A percentile compares a stretch with the other conserved stretches of the same genome.
Evolutionary conservation across 1,140 invertebrate species (phyloP).

Genomic region (Geopemphigus sp.): DNA sequence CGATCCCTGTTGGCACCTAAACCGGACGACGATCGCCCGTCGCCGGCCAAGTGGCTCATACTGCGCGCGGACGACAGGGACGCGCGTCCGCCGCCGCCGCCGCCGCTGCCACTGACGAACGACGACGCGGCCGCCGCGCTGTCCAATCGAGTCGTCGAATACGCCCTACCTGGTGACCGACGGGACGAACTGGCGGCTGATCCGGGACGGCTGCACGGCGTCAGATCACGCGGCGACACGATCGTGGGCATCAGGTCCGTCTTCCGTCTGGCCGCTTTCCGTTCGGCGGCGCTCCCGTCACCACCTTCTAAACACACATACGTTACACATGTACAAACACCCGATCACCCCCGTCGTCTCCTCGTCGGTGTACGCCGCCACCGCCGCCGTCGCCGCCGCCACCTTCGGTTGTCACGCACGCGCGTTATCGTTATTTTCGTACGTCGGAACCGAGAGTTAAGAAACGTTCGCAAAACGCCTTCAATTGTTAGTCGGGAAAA

Average conservation of each 20-base stretch:
- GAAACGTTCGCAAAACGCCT: no score
- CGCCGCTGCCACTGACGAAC: slow-evolving; percentile 51
- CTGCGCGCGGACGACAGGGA: slow-evolving; percentile 52
- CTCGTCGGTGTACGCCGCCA: no score
- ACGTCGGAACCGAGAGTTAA: no score
- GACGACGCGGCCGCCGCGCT: slow-evolving; percentile 60
- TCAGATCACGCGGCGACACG: slow-evolving; percentile 68
- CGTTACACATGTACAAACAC: slow-evolving; percentile 48
- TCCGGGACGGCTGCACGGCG: slow-evolving; percentile 50
- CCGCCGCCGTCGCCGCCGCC: no score
- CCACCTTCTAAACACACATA: slow-evolving; percentile 46
- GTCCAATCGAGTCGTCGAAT: slow-evolving; percentile 88
- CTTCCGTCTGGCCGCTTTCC: slow-evolving; percentile 65
- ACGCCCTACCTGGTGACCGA: slow-evolving; percentile 67
- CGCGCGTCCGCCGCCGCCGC: slow-evolving; percentile 52
- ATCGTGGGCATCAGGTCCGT: slow-evolving; percentile 88
- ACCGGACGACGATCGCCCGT: slow-evolving; percentile 28
- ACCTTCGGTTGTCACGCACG: no score
- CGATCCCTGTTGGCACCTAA: slow-evolving; percentile 30
- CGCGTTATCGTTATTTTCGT: no score
- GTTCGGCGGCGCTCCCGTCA: slow-evolving; percentile 40
- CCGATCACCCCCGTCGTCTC: not conserved
- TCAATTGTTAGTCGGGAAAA: no score
- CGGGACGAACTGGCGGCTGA: slow-evolving; percentile 47
- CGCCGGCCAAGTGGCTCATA: slow-evolving; percentile 55